Conservation (phyloP, 2,797 vertebrate genomes). For the Acestrorhynchus altus region DNA sequence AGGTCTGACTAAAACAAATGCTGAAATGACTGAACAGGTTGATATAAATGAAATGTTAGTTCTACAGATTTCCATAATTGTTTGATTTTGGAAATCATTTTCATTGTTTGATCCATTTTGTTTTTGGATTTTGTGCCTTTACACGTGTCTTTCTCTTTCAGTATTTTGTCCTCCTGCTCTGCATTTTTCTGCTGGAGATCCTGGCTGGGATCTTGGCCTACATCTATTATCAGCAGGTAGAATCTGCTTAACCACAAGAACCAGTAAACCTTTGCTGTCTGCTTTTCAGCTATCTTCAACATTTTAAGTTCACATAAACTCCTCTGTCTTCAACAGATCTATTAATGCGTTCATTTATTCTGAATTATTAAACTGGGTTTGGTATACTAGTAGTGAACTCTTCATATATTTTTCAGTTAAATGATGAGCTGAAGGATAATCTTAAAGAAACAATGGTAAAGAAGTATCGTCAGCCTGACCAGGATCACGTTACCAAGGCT, state of each 20-base stretch:
- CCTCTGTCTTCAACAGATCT: too few species aligned
- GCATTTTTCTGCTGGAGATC: slow-evolving; percentile 95
- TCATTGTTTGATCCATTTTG: neutral
- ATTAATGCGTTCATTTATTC: too few species aligned
- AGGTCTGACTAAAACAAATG: too few species aligned
- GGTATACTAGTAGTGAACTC: neutral
- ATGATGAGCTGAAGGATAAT: slow-evolving; percentile 89
- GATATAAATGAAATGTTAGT: too few species aligned
- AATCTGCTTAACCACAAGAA: neutral
- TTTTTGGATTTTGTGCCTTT: neutral
- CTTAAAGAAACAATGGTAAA: slow-evolving; percentile 89
- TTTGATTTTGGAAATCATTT: neutral
- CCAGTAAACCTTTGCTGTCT: neutral
- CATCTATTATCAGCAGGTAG: slow-evolving; percentile 97
- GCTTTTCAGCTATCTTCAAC: neutral
- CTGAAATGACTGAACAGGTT: too few species aligned
- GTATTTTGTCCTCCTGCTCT: slow-evolving; percentile 93
- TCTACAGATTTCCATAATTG: too few species aligned
- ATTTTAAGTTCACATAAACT: too few species aligned
- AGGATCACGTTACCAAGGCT: slow-evolving; percentile 84
- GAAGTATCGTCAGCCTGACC: slow-evolving; percentile 75
- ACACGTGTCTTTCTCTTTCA: slow-evolving; percentile 57
- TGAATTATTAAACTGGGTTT: too few species aligned
- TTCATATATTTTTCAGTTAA: slow-evolving; percentile 77
- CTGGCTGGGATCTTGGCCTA: slow-evolving; percentile 94